Base-by-base conservation (phyloP, 2,797 vertebrate genomes). In the Ctenochaetus hawaiiensis region DNA sequence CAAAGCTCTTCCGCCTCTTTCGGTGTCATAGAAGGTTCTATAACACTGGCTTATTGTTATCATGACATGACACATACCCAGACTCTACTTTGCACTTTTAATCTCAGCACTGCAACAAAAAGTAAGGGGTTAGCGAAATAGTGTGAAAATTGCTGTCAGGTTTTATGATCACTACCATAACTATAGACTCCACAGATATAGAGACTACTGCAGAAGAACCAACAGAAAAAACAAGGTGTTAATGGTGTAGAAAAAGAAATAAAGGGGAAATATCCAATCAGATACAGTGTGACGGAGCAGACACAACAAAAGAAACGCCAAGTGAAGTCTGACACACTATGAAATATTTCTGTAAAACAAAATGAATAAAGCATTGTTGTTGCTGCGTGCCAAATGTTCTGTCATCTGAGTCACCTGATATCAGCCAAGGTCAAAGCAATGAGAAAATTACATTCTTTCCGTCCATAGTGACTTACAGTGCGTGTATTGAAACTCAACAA, bases 11-110 rank as follows among this genome's bases (percentile, higher is more conserved):
- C 67, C 64, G 26, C 72, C 72, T 76, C 73, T 71, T 57, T 63
- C 44, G 8, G 67, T 62, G 60, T 68, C 59, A 52, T 65, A 49
- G 58, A 77, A 64, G 49, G 78, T 64, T 74, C 59, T 48, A 61
- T 54, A 72, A 59, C 58, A 51, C 45, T 18, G 41, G 56, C 61
- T 59, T 6, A 34, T 74, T 82, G 78, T 90, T 92, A 89, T 90
- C 84, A 75, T 78, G 16, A 43, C 37, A 59, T 44, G 23, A 78
- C 72, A 60, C 77, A 41, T 12, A 68, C 57, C 44, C 59, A 78
- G 62, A 78, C 77, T 86, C 87, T 68, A 82, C 85, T 92, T 84
- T 89, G 89, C 71, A 86, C 86, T 83, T 72, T 87, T 39, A 66
- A n/a, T 78, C 78, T 48, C 17, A 9, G 64, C 23, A 3, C 67